Percentiles rank a stretch among this genome's conserved stretches.
These are phyloP conservation scores for Lithophane semibrunnea DNA, from an alignment of 2,888 invertebrate species.

Conservation along the genomic window DNA sequence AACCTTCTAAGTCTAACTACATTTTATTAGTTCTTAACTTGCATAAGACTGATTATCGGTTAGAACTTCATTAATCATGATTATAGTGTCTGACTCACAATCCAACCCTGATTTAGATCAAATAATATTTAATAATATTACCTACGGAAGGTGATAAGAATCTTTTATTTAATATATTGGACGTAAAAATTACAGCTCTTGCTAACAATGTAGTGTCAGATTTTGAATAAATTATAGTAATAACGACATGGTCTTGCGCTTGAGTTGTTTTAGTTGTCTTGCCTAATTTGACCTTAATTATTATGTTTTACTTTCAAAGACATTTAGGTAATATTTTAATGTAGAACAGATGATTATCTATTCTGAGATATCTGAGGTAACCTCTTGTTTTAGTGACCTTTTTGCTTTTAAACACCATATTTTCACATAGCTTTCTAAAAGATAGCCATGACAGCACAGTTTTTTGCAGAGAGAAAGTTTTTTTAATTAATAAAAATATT, in stretches of 20 bases:
- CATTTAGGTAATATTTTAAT: constrained; percentile 48
- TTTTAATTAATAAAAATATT: no score
- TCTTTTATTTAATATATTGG: constrained; percentile 61
- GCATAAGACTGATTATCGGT: constrained; percentile 47
- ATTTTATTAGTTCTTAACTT: constrained; percentile 27
- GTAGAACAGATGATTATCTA: constrained; percentile 49
- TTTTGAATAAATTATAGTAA: constrained; percentile 54
- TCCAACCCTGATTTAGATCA: constrained; percentile 57
- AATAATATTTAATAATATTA: constrained; percentile 58
- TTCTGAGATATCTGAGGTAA: constrained; percentile 8
- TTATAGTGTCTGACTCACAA: constrained; percentile 35
- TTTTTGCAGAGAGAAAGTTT: no score
- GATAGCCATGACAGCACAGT: no score
- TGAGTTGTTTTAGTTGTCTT: constrained; percentile 43
- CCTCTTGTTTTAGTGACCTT: constrained; percentile 4
- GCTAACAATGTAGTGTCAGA: constrained; percentile 54
- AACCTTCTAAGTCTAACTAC: constrained; percentile 7
- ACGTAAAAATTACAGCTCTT: constrained; percentile 60
- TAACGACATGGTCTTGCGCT: constrained; percentile 32
- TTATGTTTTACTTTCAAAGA: constrained; percentile 40
- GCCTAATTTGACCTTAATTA: constrained; percentile 58
- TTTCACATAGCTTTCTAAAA: neutral
- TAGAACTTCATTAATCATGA: constrained; percentile 68
- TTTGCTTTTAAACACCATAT: neutral
- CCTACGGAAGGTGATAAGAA: constrained; percentile 65